Percentiles rank a stretch among this genome's conserved stretches.
Conservation (phyloP, 1,140 invertebrate genomes). For the Camponotus floridanus region DNA sequence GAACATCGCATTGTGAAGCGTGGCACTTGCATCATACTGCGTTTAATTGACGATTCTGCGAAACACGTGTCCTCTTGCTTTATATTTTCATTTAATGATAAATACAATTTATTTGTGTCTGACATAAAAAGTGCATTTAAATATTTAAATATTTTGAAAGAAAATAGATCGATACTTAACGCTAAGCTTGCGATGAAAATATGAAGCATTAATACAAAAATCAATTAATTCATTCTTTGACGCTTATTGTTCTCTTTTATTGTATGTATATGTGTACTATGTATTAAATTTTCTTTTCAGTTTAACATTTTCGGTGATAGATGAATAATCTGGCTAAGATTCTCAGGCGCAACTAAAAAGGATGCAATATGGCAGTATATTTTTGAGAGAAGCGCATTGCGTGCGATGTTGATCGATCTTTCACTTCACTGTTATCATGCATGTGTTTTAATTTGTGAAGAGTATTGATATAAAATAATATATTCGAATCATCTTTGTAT, state of each 20-base stretch:
- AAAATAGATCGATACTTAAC: neutral
- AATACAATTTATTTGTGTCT: neutral
- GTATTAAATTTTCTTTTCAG: slow-evolving; percentile 58
- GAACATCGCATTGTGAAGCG: neutral
- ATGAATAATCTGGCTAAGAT: slow-evolving; percentile 13
- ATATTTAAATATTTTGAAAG: neutral
- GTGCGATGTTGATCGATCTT: slow-evolving; percentile 13
- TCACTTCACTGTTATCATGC: slow-evolving; percentile 13
- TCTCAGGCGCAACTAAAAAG: slow-evolving; percentile 30
- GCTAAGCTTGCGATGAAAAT: slow-evolving; percentile 4
- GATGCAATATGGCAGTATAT: neutral
- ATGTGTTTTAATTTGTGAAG: slow-evolving; percentile 19
- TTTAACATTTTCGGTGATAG: slow-evolving; percentile 51
- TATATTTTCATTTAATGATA: slow-evolving; percentile 20
- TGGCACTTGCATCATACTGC: slow-evolving; percentile 20
- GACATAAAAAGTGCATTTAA: neutral
- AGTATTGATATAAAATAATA: neutral
- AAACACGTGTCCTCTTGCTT: neutral
- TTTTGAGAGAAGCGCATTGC: slow-evolving; percentile 4
- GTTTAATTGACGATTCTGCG: slow-evolving; percentile 34
- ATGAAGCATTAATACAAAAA: slow-evolving; percentile 9
- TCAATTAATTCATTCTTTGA: neutral
- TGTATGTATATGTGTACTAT: neutral
- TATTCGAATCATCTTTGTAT: neutral
- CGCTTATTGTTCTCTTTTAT: slow-evolving; percentile 1